Conservation (phyloP, 2,113 vertebrate species). For the Pogona vitticeps region DNA sequence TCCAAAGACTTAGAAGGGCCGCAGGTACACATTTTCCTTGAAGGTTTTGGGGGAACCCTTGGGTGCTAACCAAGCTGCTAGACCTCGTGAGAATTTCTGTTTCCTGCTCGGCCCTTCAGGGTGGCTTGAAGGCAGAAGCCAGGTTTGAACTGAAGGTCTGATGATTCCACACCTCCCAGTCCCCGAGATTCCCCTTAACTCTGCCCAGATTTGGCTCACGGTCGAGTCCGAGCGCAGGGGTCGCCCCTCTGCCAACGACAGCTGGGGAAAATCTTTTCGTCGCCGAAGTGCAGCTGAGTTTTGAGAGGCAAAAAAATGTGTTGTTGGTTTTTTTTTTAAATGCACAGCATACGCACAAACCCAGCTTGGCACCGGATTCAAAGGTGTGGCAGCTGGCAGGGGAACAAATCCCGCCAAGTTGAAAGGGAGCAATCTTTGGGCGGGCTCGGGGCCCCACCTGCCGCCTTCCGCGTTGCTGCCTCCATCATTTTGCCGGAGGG, state of each 20-base stretch:
- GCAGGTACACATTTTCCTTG: not conserved
- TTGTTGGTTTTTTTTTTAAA: too few relatives aligned
- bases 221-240: rapidly evolving
- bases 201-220: not conserved
- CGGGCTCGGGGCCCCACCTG: not conserved
- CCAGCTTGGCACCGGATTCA: slow-evolving; percentile 10
- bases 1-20: not conserved
- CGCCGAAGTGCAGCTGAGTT: not conserved
- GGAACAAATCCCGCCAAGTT: not conserved
- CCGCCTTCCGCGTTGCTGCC: not conserved
- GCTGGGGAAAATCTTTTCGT: rapidly evolving
- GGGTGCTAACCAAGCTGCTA: not conserved
- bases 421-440: not conserved
- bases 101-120: not conserved
- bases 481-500: not conserved
- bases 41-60: not conserved
- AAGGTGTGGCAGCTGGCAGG: not conserved
- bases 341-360: too few relatives aligned
- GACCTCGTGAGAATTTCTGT: not conserved
- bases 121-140: not conserved
- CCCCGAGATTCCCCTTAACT: not conserved
- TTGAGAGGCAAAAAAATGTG: too few relatives aligned
- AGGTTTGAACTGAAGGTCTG: not conserved
- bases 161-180: not conserved
- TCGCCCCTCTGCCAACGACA: rapidly evolving